Evolutionary conservation across 1,140 invertebrate species (phyloP).

Genomic region (Drosophila jambulina): DNA sequence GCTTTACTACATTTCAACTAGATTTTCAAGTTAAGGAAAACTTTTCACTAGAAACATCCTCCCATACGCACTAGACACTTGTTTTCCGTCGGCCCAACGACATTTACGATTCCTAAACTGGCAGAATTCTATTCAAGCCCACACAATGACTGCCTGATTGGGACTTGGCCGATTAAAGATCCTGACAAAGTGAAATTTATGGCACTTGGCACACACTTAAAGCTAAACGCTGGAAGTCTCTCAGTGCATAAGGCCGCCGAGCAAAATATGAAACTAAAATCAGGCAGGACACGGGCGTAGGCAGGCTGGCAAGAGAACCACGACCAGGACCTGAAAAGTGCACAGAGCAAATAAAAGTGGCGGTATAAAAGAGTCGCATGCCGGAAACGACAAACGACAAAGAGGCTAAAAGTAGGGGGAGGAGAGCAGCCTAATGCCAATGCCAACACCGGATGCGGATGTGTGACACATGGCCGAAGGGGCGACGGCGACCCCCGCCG

Average conservation of each 20-base stretch:
- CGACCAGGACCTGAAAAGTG: constrained; percentile 24
- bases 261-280: constrained; percentile 62
- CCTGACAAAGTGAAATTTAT: constrained; percentile 51
- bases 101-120: constrained; percentile 2
- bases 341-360: constrained; percentile 48
- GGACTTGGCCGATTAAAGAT: constrained; percentile 42
- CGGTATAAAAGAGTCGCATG: constrained; percentile 65
- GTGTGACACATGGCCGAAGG: constrained; percentile 72
- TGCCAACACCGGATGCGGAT: constrained; percentile 79
- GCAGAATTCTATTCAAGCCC: constrained; percentile 24
- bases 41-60: neutral
- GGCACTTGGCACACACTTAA: constrained; percentile 42
- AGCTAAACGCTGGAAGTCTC: constrained; percentile 27
- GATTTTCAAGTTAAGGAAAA: too few relatives aligned
- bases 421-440: constrained; percentile 61
- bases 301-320: constrained; percentile 7
- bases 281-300: constrained; percentile 10
- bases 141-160: constrained; percentile 42
- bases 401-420: constrained; percentile 4
- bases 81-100: neutral
- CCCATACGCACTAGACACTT: neutral
- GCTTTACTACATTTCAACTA: neutral
- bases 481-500: constrained; percentile 6
- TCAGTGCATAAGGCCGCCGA: constrained; percentile 17
- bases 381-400: constrained; percentile 69